Evolutionary conservation across 2,888 invertebrate species (phyloP), one percentile per base, ranked within the genome.

Genomic region (Polymixis flavicincta): DNA sequence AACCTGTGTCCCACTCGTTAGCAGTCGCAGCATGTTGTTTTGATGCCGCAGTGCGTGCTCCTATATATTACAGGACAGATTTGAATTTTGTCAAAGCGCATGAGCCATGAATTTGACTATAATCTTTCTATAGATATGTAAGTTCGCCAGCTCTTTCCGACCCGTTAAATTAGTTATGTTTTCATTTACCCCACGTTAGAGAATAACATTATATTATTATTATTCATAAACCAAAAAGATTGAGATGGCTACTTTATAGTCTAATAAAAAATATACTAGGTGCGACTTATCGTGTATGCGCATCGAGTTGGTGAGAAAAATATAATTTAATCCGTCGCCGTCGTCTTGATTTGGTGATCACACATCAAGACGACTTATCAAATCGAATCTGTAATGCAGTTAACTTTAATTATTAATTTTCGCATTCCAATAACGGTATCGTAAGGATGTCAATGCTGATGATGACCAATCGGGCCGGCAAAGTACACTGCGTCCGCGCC

Each of bases 331-430:
- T 57, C 42, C 37, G 25, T 57, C 55, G 1, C 25, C 22, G 14
- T 68, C 52, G 0, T 55, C 63, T 54, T 28, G 11, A 67, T 68
- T 69, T 77, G 59, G 74, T 59, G 32, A 61, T 63, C 28, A 76
- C 69, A 82, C 50, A 64, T 63, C 63, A 72, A 76, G 66, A 72
- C 32, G 45, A 28, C 57, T 67, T 52, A 85, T 85, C 82, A 63
- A 82, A 72, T 71, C 68, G 71, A 32, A 71, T 71, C 13, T 52
- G 63, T 63, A 80, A 84, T 74, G 74, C 61, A 66, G 80, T 72
- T 84, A 77, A 76, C 73, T 77, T 84, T 80, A 76, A 74, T 87
- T 74, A 80, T 70, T 32, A 68, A 80, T 83, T 86, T 84, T 77
- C 66, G 74, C 82, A 83, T 82, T 72, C 72, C 68, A 71, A 72